Evolutionary conservation across 2,113 vertebrate species (phyloP), one percentile per base, ranked within the genome.

Genomic region (Microcebus griseorufus): DNA sequence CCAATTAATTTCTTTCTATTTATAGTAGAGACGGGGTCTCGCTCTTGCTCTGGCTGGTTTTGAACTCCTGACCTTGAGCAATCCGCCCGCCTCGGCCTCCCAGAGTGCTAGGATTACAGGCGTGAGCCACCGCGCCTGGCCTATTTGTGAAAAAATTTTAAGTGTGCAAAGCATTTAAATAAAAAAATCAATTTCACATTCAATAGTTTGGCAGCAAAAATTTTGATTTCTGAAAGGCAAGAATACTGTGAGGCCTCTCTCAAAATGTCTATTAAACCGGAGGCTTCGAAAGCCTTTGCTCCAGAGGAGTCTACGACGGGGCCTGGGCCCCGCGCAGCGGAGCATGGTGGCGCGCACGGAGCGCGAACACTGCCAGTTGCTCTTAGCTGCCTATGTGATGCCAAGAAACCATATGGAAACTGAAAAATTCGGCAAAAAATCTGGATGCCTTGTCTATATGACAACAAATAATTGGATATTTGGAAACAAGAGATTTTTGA

Each of bases 281-380:
- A 39, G 37, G 7, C 70, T 78, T 58, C 32, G 75, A 17, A 72
- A 62, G 9, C 18, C 25, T 72, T 16, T 53, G 34, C 72, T 45
- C 5, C 8, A 34, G 95, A 53, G 84, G 34, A 5, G 5, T 32
- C 58, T 12, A 1, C 58, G 10, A 1, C 1, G 18, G 51, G 23
- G 58, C 51, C 18, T 14, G 4, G 42, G 64, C 79, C 88, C 45
- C 11, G 1, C 29, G 4, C 11, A 0, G 16, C 6, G 78, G 58
- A 34, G 16, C 14, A 2, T 5, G 5, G 5, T 0, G 13, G 64
- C 55, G 2, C 0, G 0, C n/a, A 1, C 2, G 12, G 73, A 2
- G 2, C 48, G 7, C 11, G 29, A 0, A n/a, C 51, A 1, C 65
- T 58, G 95, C 94, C 88, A 84, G 12, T n/a, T n/a, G 45, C 81